phyloP scores from a whole-genome alignment of 2,113 vertebrate species.

The Ailurus styani region DNA sequence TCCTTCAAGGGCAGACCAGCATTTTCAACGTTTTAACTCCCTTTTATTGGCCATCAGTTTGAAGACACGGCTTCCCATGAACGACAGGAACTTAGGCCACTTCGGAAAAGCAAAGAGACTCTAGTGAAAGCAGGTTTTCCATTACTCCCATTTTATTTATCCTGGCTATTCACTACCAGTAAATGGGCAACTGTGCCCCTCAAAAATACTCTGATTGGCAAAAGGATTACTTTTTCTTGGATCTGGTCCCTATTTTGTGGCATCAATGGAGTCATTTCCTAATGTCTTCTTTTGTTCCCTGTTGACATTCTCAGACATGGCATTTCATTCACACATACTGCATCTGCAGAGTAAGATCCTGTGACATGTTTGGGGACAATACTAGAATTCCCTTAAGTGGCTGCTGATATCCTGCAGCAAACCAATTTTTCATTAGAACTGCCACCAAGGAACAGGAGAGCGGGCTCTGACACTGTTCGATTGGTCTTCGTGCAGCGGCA shows the following conservation, averaged over 20 bases:
- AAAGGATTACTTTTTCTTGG: constrained; percentile 9
- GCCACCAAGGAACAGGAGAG: constrained; percentile 24
- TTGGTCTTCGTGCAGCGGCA: fast-evolving
- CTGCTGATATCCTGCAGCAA: constrained; percentile 15
- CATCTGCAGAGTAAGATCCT: constrained; percentile 42
- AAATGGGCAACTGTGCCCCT: neutral
- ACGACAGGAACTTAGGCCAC: neutral
- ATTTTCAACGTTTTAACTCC: neutral
- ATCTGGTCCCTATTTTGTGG: neutral
- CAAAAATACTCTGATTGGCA: constrained; percentile 6
- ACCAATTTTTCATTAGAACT: constrained; percentile 47
- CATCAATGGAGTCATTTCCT: neutral
- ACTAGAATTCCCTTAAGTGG: constrained; percentile 29
- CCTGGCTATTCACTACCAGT: neutral
- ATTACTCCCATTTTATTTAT: neutral
- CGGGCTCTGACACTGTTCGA: neutral
- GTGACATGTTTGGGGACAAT: constrained; percentile 45
- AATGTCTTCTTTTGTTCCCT: constrained; percentile 39
- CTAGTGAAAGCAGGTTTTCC: neutral
- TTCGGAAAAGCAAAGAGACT: neutral
- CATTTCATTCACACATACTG: neutral
- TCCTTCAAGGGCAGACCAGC: neutral
- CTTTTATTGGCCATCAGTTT: neutral
- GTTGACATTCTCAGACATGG: constrained; percentile 29
- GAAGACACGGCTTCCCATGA: neutral